Evolutionary conservation across 2,888 invertebrate species (phyloP).

Genomic region (Polylopha cassiicola): DNA sequence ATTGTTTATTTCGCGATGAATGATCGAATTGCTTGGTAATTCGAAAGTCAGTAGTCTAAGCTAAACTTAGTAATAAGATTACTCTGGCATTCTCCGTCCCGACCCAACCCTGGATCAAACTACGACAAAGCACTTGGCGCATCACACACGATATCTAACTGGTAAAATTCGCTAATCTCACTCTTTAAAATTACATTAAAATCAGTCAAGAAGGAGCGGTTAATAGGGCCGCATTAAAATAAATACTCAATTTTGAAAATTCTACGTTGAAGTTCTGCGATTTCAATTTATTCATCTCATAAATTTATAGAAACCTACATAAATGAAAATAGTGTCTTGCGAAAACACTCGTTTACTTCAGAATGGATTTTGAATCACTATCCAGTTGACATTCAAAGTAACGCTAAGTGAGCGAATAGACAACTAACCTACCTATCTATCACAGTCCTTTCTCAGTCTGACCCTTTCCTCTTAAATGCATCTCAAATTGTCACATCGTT

Average conservation of each 20-base stretch:
- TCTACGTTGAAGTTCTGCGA: constrained; percentile 36
- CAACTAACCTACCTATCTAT: constrained; percentile 74
- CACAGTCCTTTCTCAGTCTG: constrained; percentile 78
- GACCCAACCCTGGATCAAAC: constrained; percentile 52
- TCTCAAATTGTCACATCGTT: constrained; percentile 64
- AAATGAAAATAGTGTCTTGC: constrained; percentile 33
- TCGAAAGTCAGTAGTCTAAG: constrained; percentile 63
- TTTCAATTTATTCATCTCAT: constrained; percentile 38
- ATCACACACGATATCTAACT: constrained; percentile 59
- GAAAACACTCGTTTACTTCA: constrained; percentile 50
- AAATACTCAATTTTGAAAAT: constrained; percentile 41
- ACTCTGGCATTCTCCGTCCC: constrained; percentile 54
- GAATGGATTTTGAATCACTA: constrained; percentile 44
- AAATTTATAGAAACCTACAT: constrained; percentile 32
- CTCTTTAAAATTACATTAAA: constrained; percentile 56
- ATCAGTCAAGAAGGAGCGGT: constrained; percentile 61
- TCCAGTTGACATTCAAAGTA: constrained; percentile 52
- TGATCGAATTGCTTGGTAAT: constrained; percentile 75
- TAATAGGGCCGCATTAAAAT: constrained; percentile 33
- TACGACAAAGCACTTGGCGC: constrained; percentile 59
- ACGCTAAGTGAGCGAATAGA: constrained; percentile 71
- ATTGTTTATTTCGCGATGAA: constrained; percentile 74
- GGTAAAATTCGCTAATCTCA: constrained; percentile 70
- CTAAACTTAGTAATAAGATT: constrained; percentile 65
- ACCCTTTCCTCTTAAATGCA: constrained; percentile 73